Evolutionary conservation across 1,140 invertebrate species (phyloP), one percentile per base, ranked within the genome.

Genomic region (Nilaparvata lugens): DNA sequence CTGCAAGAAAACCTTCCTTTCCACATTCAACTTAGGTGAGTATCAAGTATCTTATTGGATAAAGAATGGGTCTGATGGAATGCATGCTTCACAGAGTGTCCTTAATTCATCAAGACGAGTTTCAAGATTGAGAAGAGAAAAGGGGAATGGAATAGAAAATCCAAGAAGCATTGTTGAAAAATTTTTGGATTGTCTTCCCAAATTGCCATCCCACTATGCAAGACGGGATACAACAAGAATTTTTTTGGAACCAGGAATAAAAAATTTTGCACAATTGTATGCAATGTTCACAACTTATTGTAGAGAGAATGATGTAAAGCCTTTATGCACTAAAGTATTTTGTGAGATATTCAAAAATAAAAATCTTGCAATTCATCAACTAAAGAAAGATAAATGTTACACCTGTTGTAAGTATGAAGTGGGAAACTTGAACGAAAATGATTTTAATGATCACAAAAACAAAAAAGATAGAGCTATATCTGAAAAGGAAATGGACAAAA

Each of bases 361-460:
- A 19, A 68, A 67, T 63, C 40, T 65, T 43, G 51, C 52, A 1
- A 53, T 66, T 53, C 68, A 60, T 43, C 51, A 54, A 19, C 66
- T 64, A 4, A 66, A 62, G 43, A 69, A 70, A 52, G 68, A 69
- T 62, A 58, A 61, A 35, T 70, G 67, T 62, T 65, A 71, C 35
- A 60, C 38, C 24, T 70, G 68, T 53, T 45, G 57, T 40, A 38
- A 40, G 18, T 61, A 58, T 60, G 60, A 71, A 66, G 31, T 43
- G 25, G 51, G 61, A 48, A 65, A 61, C 45, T 31, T 69, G 19
- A 18, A n/a, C 13, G 25, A 66, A 56, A 63, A 66, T 60, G 63
- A 65, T 18, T 68, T 57, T 42, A 38, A 63, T 24, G 35, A 57
- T 28, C 65, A 69, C 60, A 54, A 66, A 25, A 24, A n/a, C 19